These are phyloP conservation scores for Lathamus discolor DNA, from an alignment of 2,113 vertebrate genomes.

Conservation along the genomic window DNA sequence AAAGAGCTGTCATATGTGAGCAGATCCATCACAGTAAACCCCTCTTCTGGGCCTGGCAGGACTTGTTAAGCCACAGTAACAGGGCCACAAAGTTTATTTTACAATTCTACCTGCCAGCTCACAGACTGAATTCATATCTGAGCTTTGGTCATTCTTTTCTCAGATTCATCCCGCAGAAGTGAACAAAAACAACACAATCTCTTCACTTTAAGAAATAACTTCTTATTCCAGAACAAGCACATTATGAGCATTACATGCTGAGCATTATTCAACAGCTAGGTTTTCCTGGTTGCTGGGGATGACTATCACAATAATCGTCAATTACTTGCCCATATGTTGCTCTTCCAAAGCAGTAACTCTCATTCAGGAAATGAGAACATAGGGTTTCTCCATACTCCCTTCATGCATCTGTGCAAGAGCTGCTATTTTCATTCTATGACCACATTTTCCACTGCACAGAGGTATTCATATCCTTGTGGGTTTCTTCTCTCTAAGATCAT, in stretches of 20 bases:
- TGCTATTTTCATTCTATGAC: background rate
- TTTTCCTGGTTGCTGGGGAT: background rate
- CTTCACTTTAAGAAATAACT: background rate
- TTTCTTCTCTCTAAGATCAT: background rate
- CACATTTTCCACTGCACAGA: background rate
- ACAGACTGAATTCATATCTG: background rate
- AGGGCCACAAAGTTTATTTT: background rate
- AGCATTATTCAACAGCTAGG: background rate
- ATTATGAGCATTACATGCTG: background rate
- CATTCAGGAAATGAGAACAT: background rate
- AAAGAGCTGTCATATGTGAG: background rate
- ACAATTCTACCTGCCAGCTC: background rate
- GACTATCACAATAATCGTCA: background rate
- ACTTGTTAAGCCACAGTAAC: background rate
- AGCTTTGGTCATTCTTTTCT: background rate
- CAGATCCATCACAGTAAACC: background rate
- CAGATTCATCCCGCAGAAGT: background rate
- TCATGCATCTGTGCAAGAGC: rapidly evolving
- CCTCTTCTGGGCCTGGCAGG: background rate
- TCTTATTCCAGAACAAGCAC: background rate
- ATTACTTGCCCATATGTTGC: background rate
- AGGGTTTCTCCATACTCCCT: background rate
- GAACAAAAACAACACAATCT: background rate
- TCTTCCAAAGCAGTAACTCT: background rate
- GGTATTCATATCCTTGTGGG: background rate